Conservation (phyloP, 2,113 vertebrate species). For the Plotosus lineatus region DNA sequence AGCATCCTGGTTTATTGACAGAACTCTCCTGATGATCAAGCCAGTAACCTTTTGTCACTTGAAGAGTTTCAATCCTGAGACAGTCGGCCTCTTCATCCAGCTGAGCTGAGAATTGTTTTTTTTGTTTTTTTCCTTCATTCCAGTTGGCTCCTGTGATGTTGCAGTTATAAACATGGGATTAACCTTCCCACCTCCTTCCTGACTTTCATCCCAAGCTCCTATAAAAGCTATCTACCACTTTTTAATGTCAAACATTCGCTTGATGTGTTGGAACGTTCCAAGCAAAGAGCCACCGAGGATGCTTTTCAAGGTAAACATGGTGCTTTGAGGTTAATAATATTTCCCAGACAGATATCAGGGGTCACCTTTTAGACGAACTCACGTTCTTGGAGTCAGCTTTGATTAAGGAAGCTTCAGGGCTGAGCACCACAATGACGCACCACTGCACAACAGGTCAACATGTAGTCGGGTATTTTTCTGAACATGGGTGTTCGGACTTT, state of each 20-base stretch:
- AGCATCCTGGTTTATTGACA: conserved; percentile 16
- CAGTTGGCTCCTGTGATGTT: conserved; percentile 26
- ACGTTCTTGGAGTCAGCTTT: conserved; percentile 54
- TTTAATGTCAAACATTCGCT: conserved; percentile 21
- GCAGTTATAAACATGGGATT: conserved; percentile 50
- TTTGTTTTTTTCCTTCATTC: not conserved
- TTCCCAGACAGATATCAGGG: conserved; percentile 57
- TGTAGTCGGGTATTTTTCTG: not conserved
- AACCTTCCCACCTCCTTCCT: not conserved
- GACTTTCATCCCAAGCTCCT: not conserved
- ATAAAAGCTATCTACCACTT: conserved; percentile 15
- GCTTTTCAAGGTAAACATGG: conserved; percentile 29
- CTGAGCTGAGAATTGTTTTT: not conserved
- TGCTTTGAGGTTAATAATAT: conserved; percentile 55
- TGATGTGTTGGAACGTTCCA: conserved; percentile 18
- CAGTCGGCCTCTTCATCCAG: conserved; percentile 15
- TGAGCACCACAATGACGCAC: conserved; percentile 55
- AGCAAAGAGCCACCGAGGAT: not conserved
- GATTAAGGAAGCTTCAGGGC: conserved; percentile 62
- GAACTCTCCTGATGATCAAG: conserved; percentile 54
- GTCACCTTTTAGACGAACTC: conserved; percentile 57
- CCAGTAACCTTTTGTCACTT: conserved; percentile 42
- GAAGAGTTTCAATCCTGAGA: conserved; percentile 38
- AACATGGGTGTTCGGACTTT: not conserved
- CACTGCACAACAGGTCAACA: not conserved